Percentiles rank a stretch among this genome's conserved stretches.
These are phyloP conservation scores for Hedya salicella DNA, from an alignment of 2,888 invertebrate genomes.

Conservation along the genomic window DNA sequence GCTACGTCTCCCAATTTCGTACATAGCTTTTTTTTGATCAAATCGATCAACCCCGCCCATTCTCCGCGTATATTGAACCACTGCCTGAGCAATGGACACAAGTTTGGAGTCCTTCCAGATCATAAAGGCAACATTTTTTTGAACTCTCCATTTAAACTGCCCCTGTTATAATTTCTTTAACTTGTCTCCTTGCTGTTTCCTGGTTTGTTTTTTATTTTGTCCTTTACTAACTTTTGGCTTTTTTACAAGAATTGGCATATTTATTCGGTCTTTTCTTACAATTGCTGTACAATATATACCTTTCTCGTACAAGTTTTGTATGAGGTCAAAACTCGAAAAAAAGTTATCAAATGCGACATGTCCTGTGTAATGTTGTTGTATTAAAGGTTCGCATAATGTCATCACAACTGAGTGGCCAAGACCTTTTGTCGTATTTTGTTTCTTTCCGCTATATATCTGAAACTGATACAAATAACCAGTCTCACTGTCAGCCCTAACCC, in stretches of 20 bases:
- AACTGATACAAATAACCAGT: conserved; percentile 45
- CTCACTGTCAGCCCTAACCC: conserved; percentile 43
- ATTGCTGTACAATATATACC: conserved; percentile 26
- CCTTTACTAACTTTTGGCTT: conserved; percentile 25
- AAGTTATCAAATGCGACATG: conserved; percentile 28
- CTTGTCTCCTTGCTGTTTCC: conserved; percentile 27
- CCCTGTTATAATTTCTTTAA: conserved; percentile 29
- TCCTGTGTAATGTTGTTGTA: conserved; percentile 29
- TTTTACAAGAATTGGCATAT: conserved; percentile 32
- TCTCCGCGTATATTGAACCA: conserved; percentile 20
- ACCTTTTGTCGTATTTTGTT: conserved; percentile 38
- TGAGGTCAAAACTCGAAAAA: conserved; percentile 18
- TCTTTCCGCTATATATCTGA: conserved; percentile 43
- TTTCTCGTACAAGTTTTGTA: conserved; percentile 18
- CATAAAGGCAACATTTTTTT: conserved; percentile 27
- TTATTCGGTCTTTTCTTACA: conserved; percentile 20
- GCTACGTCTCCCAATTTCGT: conserved; percentile 16
- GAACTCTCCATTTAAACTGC: conserved; percentile 28
- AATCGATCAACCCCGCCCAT: conserved; percentile 19
- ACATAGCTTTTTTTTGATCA: conserved; percentile 15
- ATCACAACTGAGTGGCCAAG: conserved; percentile 40
- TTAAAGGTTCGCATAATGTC: conserved; percentile 40
- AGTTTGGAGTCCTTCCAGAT: conserved; percentile 23
- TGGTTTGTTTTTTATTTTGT: conserved; percentile 20
- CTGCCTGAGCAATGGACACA: conserved; percentile 20